Evolutionary conservation across 2,113 vertebrate genomes (phyloP).

Genomic region (Pangasianodon hypophthalmus): DNA sequence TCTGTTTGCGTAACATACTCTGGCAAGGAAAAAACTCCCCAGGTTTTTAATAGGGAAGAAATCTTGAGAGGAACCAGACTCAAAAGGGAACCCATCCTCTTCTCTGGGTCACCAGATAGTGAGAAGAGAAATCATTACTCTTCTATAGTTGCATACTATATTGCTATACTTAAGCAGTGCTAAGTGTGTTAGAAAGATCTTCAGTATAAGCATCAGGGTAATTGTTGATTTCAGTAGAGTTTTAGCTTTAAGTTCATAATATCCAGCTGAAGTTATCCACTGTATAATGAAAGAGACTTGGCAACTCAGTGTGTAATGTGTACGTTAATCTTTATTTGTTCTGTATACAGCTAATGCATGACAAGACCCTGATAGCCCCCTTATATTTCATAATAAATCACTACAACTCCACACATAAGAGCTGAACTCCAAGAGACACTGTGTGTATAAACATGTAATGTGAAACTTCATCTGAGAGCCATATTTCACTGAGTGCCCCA

Average conservation of each 20-base stretch:
- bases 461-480: constrained; percentile 68
- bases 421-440: neutral
- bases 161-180: neutral
- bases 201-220: neutral
- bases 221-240: neutral
- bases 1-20: neutral
- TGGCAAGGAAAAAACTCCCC: neutral
- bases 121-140: neutral
- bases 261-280: neutral
- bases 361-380: neutral
- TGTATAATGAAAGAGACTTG: neutral
- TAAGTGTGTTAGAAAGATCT: neutral
- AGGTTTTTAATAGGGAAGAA: too few relatives aligned
- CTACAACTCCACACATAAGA: neutral
- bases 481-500: constrained; percentile 58
- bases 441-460: constrained; percentile 67
- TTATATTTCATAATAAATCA: constrained; percentile 16
- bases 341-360: neutral
- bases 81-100: neutral
- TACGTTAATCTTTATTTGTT: neutral
- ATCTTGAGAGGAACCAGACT: neutral
- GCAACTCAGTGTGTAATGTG: neutral
- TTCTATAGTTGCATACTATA: neutral
- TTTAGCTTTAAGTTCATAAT: neutral
- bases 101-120: neutral